Evolutionary conservation across 2,888 invertebrate species (phyloP), one percentile per base, ranked within the genome.

Genomic region (Euplagia quadripunctaria): DNA sequence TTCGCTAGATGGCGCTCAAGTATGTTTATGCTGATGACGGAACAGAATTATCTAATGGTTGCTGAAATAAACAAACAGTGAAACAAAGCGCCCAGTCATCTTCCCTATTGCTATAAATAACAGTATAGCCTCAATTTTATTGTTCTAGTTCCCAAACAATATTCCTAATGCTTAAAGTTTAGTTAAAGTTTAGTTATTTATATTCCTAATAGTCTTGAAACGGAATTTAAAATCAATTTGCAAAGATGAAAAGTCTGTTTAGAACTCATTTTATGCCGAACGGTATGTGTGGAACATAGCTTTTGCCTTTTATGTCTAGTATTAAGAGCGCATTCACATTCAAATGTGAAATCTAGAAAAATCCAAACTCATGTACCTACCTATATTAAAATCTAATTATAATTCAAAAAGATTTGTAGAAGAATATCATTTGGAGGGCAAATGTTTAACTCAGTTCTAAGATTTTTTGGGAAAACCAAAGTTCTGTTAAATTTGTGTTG

Each of bases 81-180:
- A 63, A 63, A 63, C 14, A 16, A 42, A 41, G 4, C 41, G 16
- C 14, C 6, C 20, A 16, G 41, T 31, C 41, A 64, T 42, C 51
- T 41, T 17, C 52, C 64, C 55, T 74, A 42, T 51, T 52, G 61
- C 64, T 64, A 68, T 74, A 79, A 83, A 82, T 31, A 31, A 31
- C 31, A 31, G 31, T 31, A 31, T 2, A 31, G 31, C 31, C 31
- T 31, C 31, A 31, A 31, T 31, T 31, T 31, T 31, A 31, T 76
- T 79, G 75, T 84, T 72, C 66, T 66, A 77, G 74, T 82, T 82
- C 0, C 1, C 67, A 16, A 79, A 82, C 82, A 82, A 74, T 75
- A 74, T 73, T 72, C 68, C 20, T 74, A 84, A 82, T 73, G 80
- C 31, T 31, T 31, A 31, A 31, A 31, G 31, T 31, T 82, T 71